A percentile compares a stretch with the other conserved stretches of the same genome.
Evolutionary conservation across 1,140 invertebrate genomes (phyloP).

Genomic region (Drosophila elegans): DNA sequence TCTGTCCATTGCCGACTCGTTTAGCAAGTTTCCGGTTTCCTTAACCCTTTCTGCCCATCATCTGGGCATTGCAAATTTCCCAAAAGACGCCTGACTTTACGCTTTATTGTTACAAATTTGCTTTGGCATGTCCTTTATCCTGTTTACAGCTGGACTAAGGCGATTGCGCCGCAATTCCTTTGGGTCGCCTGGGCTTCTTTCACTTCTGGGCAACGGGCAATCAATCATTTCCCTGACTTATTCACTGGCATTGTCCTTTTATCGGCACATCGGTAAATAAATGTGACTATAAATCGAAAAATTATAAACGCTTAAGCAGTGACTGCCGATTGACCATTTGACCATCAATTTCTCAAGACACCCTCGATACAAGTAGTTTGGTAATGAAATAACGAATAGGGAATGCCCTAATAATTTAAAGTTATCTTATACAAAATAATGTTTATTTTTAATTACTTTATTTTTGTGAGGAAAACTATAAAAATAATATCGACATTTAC

Average conservation of each 20-base stretch:
- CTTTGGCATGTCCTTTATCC: constrained; percentile 56
- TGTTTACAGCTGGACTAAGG: constrained; percentile 54
- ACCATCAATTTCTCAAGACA: constrained; percentile 43
- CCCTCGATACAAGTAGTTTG: not conserved
- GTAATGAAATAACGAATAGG: not conserved
- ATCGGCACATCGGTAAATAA: constrained; percentile 59
- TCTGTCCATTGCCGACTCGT: constrained; percentile 42
- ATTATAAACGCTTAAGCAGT: constrained; percentile 78
- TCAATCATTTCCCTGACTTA: constrained; percentile 76
- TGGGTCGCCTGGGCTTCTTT: constrained; percentile 65
- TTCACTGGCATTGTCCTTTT: constrained; percentile 49
- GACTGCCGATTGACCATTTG: constrained; percentile 61
- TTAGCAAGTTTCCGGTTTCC: constrained; percentile 47
- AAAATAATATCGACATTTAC: too few species aligned
- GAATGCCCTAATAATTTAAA: constrained; percentile 9
- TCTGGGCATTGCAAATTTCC: constrained; percentile 74
- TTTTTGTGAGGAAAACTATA: too few species aligned
- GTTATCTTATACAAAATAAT: too few species aligned
- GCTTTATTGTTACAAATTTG: constrained; percentile 81
- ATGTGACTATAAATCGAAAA: constrained; percentile 83
- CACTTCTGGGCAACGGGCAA: constrained; percentile 58
- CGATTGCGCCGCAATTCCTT: constrained; percentile 55
- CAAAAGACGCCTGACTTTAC: constrained; percentile 70
- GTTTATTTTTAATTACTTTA: too few species aligned
- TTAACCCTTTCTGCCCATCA: constrained; percentile 10